phyloP scores from a whole-genome alignment of 1,140 invertebrate genomes.

The Cherax destructor region DNA sequence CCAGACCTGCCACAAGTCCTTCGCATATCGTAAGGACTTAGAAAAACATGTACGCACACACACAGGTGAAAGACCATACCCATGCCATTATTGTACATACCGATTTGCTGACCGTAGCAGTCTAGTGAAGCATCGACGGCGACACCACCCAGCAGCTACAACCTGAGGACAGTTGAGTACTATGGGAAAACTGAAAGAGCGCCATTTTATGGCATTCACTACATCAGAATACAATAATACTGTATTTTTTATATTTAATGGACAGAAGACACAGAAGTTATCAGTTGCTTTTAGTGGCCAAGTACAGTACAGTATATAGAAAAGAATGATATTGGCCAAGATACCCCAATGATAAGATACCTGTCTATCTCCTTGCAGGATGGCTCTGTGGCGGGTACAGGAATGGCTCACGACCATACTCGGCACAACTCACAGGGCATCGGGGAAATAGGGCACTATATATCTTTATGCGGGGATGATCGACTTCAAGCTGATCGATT shows the following conservation, averaged over 20 bases:
- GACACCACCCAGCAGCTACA: slow-evolving; percentile 83
- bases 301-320: background rate
- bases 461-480: slow-evolving; percentile 46
- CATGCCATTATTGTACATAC: slow-evolving; percentile 90
- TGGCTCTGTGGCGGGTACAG: slow-evolving; percentile 44
- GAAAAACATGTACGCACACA: slow-evolving; percentile 84
- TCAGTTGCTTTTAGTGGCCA: background rate
- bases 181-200: background rate
- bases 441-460: slow-evolving; percentile 23
- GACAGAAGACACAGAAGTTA: background rate
- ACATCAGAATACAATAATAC: background rate
- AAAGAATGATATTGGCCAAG: background rate
- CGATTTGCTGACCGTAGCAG: slow-evolving; percentile 86
- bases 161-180: slow-evolving; percentile 2
- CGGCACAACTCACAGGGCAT: slow-evolving; percentile 14
- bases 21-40: slow-evolving; percentile 76
- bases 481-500: slow-evolving; percentile 17
- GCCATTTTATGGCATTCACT: background rate
- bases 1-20: slow-evolving; percentile 79
- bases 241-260: background rate
- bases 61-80: slow-evolving; percentile 86
- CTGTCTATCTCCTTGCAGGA: slow-evolving; percentile 61
- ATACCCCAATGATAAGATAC: slow-evolving; percentile 32
- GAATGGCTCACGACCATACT: slow-evolving; percentile 42
- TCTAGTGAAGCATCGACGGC: slow-evolving; percentile 81